Conservation (phyloP, 2,888 invertebrate species). For the Dryadula phaetusa region DNA sequence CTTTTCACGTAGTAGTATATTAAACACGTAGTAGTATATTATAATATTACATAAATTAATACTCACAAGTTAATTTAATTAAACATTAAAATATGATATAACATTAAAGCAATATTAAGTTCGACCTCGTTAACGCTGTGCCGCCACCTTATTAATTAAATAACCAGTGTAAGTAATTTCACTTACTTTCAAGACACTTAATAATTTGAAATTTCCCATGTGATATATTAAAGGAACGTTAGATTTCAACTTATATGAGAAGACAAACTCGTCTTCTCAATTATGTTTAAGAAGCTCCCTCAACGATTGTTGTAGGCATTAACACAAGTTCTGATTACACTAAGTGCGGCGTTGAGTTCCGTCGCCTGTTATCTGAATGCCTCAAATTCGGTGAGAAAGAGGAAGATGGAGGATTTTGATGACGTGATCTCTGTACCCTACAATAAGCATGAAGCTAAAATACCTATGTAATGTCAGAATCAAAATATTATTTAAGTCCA, state of each 20-base stretch:
- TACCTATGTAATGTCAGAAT: too few species aligned
- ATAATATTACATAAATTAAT: constrained; percentile 8
- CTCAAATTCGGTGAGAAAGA: too few species aligned
- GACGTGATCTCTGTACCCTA: too few species aligned
- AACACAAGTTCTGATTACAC: too few species aligned
- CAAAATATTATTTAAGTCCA: too few species aligned
- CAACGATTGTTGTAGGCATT: too few species aligned
- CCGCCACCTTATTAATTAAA: constrained; percentile 12
- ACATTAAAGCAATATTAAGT: neutral
- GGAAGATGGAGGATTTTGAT: too few species aligned
- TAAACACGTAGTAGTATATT: too few species aligned
- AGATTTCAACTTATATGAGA: neutral
- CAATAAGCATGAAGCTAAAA: too few species aligned
- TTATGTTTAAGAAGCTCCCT: neutral
- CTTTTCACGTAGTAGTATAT: too few species aligned
- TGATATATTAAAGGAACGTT: constrained; percentile 4
- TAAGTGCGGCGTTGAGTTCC: too few species aligned
- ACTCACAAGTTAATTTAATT: neutral
- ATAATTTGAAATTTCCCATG: constrained; percentile 5
- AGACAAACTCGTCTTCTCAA: neutral
- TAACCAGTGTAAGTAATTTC: constrained; percentile 8
- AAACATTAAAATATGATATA: neutral
- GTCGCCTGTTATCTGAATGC: too few species aligned
- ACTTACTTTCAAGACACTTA: constrained; percentile 13
- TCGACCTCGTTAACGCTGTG: neutral